Evolutionary conservation across 2,113 vertebrate species (phyloP), one percentile per base, ranked within the genome.

Genomic region (Oreochromis niloticus): DNA sequence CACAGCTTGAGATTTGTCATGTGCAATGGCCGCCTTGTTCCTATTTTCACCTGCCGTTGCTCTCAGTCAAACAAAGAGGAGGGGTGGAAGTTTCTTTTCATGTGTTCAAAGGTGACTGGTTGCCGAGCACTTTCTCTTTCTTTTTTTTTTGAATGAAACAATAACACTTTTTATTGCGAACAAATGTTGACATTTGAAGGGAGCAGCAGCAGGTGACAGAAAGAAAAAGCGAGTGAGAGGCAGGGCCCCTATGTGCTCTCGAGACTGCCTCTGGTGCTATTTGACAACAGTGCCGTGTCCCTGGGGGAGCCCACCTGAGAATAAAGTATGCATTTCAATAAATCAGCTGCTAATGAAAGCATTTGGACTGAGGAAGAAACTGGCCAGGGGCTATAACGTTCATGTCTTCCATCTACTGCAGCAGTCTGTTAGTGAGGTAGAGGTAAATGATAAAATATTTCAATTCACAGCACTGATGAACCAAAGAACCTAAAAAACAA

Each of bases 181-280:
- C 97, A 98, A 98, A 97, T 97, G 97, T 97, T 97, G 97, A 97
- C 97, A 97, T 97, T 97, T 97, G 95, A 95, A 95, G 91, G 91
- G 94, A 96, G 93, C 36, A 91, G 87, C 90, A 91, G 88, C 48
- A 81, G 85, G 87, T 87, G 90, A 95, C 90, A 89, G 92, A 90
- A 83, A 91, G 91, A 87, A 55, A 68, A 39, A 36, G 41, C 4
- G 16, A 46, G 30, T 22, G 81, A 36, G 85, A 79, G 27, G 57
- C 39, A 81, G 71, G 66, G 84, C 73, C 87, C 57, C 85, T 85
- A 75, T 92, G 90, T 93, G 93, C 92, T 93, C 91, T 91, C 89
- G 94, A 95, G 89, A 96, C 94, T 79, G 91, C 96, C 96, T 95
- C 91, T 92, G 87, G 96, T 96, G 95, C 93, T 94, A 95, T 96